phyloP scores from a whole-genome alignment of 2,797 vertebrate genomes.

The Forpus xanthops region DNA sequence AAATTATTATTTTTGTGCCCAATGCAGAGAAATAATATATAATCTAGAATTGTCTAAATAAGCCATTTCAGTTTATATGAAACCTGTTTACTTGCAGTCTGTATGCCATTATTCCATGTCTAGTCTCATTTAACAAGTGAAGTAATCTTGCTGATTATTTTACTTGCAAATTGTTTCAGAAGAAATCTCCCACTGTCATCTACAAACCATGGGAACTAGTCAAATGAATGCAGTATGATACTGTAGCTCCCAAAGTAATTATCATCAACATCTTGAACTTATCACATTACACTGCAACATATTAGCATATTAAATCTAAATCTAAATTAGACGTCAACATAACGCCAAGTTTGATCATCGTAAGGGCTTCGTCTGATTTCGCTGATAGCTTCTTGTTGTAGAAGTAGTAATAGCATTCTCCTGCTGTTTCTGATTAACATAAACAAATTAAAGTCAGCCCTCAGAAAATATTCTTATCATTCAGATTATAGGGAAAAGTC shows the following conservation, averaged over 20 bases:
- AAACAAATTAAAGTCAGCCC: constrained; percentile 25
- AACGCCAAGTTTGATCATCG: constrained; percentile 22
- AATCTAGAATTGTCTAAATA: background rate
- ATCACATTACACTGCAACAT: background rate
- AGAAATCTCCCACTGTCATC: background rate
- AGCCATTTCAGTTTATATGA: background rate
- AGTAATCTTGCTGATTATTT: background rate
- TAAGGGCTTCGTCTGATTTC: constrained; percentile 20
- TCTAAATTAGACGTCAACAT: constrained; percentile 34
- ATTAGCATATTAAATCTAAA: constrained; percentile 41
- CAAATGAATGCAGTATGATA: background rate
- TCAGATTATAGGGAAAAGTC: background rate
- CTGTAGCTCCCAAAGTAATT: background rate
- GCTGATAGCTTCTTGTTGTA: background rate
- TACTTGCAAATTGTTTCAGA: background rate
- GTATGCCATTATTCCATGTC: background rate
- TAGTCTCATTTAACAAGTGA: background rate
- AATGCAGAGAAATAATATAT: background rate
- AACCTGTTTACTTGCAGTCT: background rate
- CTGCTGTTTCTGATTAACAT: constrained; percentile 2
- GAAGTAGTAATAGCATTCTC: constrained; percentile 10
- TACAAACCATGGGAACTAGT: background rate
- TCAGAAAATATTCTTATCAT: background rate
- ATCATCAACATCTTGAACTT: background rate
- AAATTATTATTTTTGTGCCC: background rate